phyloP scores from a whole-genome alignment of 2,113 vertebrate genomes.

The Numenius arquata region DNA sequence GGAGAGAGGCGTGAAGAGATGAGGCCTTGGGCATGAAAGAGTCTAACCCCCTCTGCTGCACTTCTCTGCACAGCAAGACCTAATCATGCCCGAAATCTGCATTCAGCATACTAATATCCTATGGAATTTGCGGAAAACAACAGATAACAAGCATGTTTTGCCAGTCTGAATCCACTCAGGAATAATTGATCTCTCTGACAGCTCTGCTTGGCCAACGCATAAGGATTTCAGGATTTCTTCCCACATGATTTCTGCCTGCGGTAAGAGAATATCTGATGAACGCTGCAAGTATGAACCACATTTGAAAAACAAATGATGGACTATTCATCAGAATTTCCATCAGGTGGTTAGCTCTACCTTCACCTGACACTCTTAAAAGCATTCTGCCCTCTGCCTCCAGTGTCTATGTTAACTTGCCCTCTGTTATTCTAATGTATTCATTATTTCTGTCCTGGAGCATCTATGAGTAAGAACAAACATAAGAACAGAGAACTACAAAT shows the following conservation, averaged over 20 bases:
- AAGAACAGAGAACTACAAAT: neutral
- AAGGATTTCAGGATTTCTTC: conserved; percentile 1
- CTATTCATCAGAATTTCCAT: neutral
- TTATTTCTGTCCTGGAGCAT: neutral
- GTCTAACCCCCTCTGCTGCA: neutral
- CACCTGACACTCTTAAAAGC: neutral
- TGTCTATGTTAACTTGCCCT: neutral
- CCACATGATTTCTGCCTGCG: neutral
- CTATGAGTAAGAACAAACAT: neutral
- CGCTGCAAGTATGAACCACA: neutral
- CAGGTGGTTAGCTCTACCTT: neutral
- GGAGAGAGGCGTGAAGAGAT: neutral
- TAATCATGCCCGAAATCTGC: neutral
- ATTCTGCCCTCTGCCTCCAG: neutral
- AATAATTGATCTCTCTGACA: neutral
- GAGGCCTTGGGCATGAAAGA: neutral
- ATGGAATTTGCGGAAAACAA: neutral
- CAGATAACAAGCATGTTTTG: neutral
- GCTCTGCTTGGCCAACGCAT: neutral
- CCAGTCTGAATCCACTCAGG: neutral
- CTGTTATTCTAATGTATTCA: neutral
- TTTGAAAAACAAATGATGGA: neutral
- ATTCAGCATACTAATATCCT: neutral
- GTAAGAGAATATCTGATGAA: neutral
- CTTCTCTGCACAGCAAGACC: neutral